Evolutionary conservation across 2,888 invertebrate species (phyloP).

Genomic region (Nomada goodeniana): DNA sequence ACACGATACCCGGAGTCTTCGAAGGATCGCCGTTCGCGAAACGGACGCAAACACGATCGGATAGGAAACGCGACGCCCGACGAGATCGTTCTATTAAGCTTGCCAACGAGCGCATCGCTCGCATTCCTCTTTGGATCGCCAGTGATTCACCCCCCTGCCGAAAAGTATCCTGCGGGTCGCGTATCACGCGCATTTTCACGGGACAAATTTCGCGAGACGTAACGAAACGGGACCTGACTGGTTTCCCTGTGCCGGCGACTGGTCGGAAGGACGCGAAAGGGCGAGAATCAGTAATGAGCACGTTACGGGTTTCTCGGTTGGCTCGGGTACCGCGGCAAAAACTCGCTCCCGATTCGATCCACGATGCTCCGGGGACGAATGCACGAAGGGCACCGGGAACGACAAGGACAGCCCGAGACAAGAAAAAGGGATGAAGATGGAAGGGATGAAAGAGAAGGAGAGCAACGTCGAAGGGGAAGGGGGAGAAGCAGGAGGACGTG

Average conservation of each 20-base stretch:
- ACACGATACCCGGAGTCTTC: conserved; percentile 30
- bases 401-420: conserved; percentile 25
- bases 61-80: not conserved
- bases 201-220: conserved; percentile 19
- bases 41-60: conserved; percentile 36
- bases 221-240: not conserved
- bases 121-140: not conserved
- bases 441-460: conserved; percentile 1
- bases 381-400: conserved; percentile 10
- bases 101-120: too few species aligned
- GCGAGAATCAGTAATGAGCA: conserved; percentile 72
- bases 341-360: conserved; percentile 73
- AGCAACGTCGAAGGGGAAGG: not conserved
- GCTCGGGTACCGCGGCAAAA: conserved; percentile 58
- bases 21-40: not conserved
- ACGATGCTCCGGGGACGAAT: conserved; percentile 53
- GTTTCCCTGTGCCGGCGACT: conserved; percentile 5
- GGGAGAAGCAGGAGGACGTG: conserved; percentile 24
- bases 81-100: conserved; percentile 2
- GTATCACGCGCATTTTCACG: conserved; percentile 4
- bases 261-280: conserved; percentile 56
- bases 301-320: conserved; percentile 63
- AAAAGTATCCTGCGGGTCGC: too few species aligned
- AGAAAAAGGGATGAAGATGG: conserved; percentile 25
- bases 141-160: too few species aligned